phyloP scores from a whole-genome alignment of 2,113 vertebrate species.

The Corydoras maculifer region DNA sequence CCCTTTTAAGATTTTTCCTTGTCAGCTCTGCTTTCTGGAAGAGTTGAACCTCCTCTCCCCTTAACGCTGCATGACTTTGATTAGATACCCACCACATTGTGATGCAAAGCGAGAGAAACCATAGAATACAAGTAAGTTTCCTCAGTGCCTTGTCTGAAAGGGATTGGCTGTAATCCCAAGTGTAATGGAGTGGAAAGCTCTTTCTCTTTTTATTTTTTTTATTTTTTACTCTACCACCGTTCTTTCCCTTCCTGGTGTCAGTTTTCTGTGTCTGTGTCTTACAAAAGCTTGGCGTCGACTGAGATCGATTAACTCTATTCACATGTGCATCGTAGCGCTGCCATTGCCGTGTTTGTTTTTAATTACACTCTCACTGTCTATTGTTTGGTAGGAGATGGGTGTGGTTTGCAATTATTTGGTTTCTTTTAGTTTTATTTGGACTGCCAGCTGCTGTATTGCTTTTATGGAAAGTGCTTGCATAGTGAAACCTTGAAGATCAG shows the following conservation, averaged over 20 bases:
- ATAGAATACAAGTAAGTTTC: conserved; percentile 35
- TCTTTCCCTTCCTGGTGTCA: conserved; percentile 40
- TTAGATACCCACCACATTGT: conserved; percentile 44
- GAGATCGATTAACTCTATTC: conserved; percentile 44
- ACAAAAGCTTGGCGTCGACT: conserved; percentile 31
- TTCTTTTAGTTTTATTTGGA: conserved; percentile 8
- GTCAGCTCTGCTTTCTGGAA: conserved; percentile 19
- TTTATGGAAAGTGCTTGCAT: background rate
- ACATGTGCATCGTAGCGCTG: background rate
- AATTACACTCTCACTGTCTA: conserved; percentile 29
- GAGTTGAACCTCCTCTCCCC: conserved; percentile 7
- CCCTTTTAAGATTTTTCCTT: conserved; percentile 14
- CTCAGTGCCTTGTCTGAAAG: conserved; percentile 32
- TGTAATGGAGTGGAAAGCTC: conserved; percentile 35
- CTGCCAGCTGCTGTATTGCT: background rate
- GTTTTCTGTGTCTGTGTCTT: conserved; percentile 28
- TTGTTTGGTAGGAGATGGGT: conserved; percentile 28
- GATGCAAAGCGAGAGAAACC: conserved; percentile 41
- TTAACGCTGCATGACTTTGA: conserved; percentile 32
- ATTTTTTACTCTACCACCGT: conserved; percentile 11
- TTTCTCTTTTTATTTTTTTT: conserved; percentile 16
- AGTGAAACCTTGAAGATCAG: background rate
- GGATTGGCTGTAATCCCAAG: conserved; percentile 39
- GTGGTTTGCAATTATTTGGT: conserved; percentile 19
- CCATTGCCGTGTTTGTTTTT: conserved; percentile 39